Percentiles rank a stretch among this genome's conserved stretches.
Evolutionary conservation across 2,888 invertebrate genomes (phyloP).

Genomic region (Sussaba pulchella): DNA sequence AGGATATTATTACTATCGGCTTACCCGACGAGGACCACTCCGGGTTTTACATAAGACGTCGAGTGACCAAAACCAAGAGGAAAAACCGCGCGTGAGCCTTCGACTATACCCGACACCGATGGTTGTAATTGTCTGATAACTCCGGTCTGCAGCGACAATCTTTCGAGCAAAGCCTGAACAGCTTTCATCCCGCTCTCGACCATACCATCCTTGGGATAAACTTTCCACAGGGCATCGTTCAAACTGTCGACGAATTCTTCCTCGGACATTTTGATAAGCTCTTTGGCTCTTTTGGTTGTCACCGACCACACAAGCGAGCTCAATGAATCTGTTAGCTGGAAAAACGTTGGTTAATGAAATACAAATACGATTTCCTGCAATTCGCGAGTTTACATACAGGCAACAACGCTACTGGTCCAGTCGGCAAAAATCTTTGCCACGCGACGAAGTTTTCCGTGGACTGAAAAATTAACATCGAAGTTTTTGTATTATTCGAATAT

Average conservation of each 20-base stretch:
- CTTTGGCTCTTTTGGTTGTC: slow-evolving; percentile 90
- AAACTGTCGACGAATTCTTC: slow-evolving; percentile 95
- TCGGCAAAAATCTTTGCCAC: slow-evolving; percentile 98
- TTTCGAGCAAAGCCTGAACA: slow-evolving; percentile 84
- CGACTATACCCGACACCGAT: slow-evolving; percentile 86
- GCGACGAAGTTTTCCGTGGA: slow-evolving; percentile 93
- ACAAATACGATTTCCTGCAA: slow-evolving; percentile 9
- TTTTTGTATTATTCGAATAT: slow-evolving; percentile 3
- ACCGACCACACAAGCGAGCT: slow-evolving; percentile 99
- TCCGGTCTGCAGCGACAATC: slow-evolving; percentile 85
- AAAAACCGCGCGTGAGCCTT: slow-evolving; percentile 92
- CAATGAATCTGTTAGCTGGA: slow-evolving; percentile 88
- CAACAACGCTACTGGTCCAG: slow-evolving; percentile 96
- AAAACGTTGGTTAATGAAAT: slow-evolving; percentile 58
- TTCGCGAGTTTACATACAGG: slow-evolving; percentile 87
- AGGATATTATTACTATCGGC: slow-evolving; percentile 67
- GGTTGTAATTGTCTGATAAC: slow-evolving; percentile 89
- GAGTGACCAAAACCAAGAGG: slow-evolving; percentile 97
- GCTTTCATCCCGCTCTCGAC: slow-evolving; percentile 87
- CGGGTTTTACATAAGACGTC: slow-evolving; percentile 92
- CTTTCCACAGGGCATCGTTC: slow-evolving; percentile 93
- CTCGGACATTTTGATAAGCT: slow-evolving; percentile 89
- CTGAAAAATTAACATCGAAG: slow-evolving; percentile 82
- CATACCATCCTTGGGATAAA: slow-evolving; percentile 85
- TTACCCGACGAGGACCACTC: slow-evolving; percentile 95